A percentile compares a stretch with the other conserved stretches of the same genome.
Evolutionary conservation across 2,888 invertebrate genomes (phyloP).

Genomic region (Invenusta paracnida): DNA sequence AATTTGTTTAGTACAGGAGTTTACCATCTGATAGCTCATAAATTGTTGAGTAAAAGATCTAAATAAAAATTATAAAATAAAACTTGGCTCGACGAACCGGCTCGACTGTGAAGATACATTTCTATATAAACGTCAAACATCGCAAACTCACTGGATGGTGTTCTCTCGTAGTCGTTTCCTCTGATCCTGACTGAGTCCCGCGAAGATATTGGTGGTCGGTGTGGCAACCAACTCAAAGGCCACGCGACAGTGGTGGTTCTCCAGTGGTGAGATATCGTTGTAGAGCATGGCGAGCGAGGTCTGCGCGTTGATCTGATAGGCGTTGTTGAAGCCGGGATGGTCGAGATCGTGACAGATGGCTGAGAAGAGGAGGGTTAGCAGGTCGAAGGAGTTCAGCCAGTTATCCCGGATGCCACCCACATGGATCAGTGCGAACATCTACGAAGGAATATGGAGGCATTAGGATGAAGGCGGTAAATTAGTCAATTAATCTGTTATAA

Average conservation of each 20-base stretch:
- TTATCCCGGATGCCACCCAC: not conserved
- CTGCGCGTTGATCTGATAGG: conserved; percentile 69
- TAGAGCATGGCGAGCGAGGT: conserved; percentile 77
- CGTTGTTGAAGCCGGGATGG: conserved; percentile 61
- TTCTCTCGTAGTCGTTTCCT: conserved; percentile 58
- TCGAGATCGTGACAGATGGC: conserved; percentile 75
- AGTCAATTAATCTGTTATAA: too few species aligned
- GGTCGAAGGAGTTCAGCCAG: conserved; percentile 48
- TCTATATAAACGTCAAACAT: too few species aligned
- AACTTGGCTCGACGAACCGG: too few species aligned
- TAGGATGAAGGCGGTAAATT: too few species aligned
- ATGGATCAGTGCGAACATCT: conserved; percentile 33
- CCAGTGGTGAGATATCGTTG: conserved; percentile 78
- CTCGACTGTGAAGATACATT: too few species aligned
- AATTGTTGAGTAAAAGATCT: too few species aligned
- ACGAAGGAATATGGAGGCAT: not conserved
- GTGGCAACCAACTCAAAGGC: conserved; percentile 75
- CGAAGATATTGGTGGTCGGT: conserved; percentile 75
- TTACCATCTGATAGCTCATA: too few species aligned
- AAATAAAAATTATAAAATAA: too few species aligned
- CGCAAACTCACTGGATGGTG: conserved; percentile 24
- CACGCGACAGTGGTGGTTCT: conserved; percentile 80
- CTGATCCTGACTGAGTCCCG: conserved; percentile 64
- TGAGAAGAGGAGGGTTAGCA: conserved; percentile 65
- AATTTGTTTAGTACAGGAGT: too few species aligned